Evolutionary conservation across 1,140 invertebrate genomes (phyloP), one percentile per base, ranked within the genome.

Genomic region (Littorina saxatilis): DNA sequence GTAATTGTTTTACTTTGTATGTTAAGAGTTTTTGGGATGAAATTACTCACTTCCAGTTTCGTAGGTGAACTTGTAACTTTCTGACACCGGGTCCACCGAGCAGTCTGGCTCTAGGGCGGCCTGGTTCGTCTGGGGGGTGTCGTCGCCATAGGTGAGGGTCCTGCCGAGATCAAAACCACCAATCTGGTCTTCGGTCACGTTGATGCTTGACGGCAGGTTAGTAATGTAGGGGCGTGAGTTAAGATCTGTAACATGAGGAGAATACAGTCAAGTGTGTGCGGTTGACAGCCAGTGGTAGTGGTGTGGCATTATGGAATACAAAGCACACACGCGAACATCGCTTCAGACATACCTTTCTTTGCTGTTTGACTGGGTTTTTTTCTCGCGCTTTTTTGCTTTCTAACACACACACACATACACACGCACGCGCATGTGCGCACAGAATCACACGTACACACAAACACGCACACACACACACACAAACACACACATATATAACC

Each of bases 11-110:
- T n/a, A n/a, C n/a, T n/a, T n/a, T n/a, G n/a, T n/a, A n/a, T n/a
- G n/a, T n/a, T n/a, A n/a, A n/a, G n/a, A n/a, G n/a, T n/a, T n/a
- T n/a, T n/a, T n/a, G n/a, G n/a, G n/a, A n/a, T n/a, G n/a, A n/a
- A n/a, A n/a, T n/a, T n/a, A n/a, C 63, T 40, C 50, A 70, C 66
- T 72, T 29, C 66, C 66, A 17, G n/a, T 35, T 55, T 70, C 68
- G 32, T 80, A 72, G 43, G 35, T 37, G 66, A 80, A 80, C 79
- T 80, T 80, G 50, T 70, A 70, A 20, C 52, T 68, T 11, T 72
- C 79, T 2, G 63, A 39, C 20, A 47, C 20, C 2, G 79, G 79
- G 37, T 50, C n/a, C 39, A 80, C 79, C 29, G 79, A 70, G 43
- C 79, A 80, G 2, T 50, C 47, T 7, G 79, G 79, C 43, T n/a